phyloP scores from a whole-genome alignment of 2,113 vertebrate genomes.

The Sitta europaea region DNA sequence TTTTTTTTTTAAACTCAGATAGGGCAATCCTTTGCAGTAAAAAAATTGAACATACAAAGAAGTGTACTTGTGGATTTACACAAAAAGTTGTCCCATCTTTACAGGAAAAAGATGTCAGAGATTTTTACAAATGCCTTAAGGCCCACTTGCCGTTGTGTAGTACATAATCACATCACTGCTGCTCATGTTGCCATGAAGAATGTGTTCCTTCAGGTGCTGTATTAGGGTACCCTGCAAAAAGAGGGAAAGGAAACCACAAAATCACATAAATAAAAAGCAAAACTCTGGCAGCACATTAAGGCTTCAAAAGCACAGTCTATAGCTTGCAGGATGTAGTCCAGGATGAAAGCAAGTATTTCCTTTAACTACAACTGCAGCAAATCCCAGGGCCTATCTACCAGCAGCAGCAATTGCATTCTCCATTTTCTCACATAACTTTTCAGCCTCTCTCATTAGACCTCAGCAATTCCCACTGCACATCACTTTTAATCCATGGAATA shows the following conservation, averaged over 20 bases:
- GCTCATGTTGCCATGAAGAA: conserved; percentile 89
- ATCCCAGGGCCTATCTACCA: background rate
- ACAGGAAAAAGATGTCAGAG: background rate
- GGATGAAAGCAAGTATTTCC: background rate
- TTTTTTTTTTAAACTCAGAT: background rate
- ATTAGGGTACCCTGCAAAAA: conserved; percentile 86
- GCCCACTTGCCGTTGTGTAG: conserved; percentile 87
- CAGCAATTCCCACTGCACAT: conserved; percentile 5
- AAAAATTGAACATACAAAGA: background rate
- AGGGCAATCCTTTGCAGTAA: background rate
- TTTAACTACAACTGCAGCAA: background rate
- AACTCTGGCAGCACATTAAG: background rate
- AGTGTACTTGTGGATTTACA: background rate
- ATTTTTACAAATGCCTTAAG: background rate
- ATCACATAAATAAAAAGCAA: background rate
- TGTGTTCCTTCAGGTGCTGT: conserved; percentile 93
- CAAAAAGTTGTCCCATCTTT: background rate
- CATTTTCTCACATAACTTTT: background rate
- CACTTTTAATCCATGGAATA: background rate
- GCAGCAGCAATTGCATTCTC: background rate
- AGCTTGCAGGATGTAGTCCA: background rate
- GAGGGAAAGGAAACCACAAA: background rate
- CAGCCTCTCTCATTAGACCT: conserved; percentile 1
- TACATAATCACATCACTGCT: conserved; percentile 88
- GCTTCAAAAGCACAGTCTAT: background rate